These are phyloP conservation scores for Aplidium turbinatum DNA, from an alignment of 23 tunicate species.

Conservation along the genomic window DNA sequence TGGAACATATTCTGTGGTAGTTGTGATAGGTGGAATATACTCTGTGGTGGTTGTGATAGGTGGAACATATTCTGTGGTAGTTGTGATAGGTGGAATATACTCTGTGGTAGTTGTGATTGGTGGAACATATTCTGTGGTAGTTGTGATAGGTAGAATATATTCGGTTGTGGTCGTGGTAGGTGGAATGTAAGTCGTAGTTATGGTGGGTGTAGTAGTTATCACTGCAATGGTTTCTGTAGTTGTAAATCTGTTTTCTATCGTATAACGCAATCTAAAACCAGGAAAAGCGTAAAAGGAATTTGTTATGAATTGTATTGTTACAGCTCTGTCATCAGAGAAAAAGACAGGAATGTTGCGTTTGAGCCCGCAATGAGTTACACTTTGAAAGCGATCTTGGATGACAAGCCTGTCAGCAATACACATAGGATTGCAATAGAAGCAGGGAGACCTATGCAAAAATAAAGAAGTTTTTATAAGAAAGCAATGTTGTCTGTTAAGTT, in stretches of 20 bases:
- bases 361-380: background rate
- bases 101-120: no score
- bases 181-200: slow-evolving; percentile 5
- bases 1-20: no score
- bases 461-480: background rate
- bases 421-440: background rate
- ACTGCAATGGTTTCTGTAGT: no score
- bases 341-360: background rate
- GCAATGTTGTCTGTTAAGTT: background rate
- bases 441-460: background rate
- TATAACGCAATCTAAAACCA: background rate
- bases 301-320: background rate
- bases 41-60: no score
- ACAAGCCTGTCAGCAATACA: background rate
- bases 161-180: background rate
- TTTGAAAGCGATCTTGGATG: background rate
- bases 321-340: background rate
- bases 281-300: background rate
- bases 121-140: background rate
- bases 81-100: no score
- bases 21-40: no score
- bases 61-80: no score
- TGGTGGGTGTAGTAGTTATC: slow-evolving; percentile 24
- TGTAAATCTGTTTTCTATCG: background rate
- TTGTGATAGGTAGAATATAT: background rate